phyloP scores from a whole-genome alignment of 2,113 vertebrate species.

The Cryptotis parvus region DNA sequence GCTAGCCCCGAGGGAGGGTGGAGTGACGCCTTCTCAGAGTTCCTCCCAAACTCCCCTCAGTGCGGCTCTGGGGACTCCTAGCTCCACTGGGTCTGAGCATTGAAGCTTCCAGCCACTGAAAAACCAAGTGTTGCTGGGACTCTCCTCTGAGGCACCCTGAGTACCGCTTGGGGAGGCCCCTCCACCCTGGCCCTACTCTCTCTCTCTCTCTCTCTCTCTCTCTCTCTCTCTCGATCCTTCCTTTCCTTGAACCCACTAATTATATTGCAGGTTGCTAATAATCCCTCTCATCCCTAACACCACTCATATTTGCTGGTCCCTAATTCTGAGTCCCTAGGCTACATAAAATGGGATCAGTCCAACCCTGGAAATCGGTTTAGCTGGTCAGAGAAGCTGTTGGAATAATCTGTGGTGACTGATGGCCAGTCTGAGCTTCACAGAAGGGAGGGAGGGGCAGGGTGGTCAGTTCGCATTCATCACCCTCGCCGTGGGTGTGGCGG shows the following conservation, averaged over 20 bases:
- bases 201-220: too few species aligned
- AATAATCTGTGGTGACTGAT: background rate
- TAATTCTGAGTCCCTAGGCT: background rate
- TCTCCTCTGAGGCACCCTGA: too few species aligned
- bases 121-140: too few species aligned
- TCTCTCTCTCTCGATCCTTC: too few species aligned
- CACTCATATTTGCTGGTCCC: background rate
- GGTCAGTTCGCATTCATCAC: background rate
- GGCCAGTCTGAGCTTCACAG: background rate
- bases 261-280: background rate
- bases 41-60: too few species aligned
- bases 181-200: too few species aligned
- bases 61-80: too few species aligned
- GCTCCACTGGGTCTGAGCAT: too few species aligned
- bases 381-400: background rate
- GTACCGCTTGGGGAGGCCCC: too few species aligned
- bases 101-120: too few species aligned
- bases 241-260: slow-evolving; percentile 13
- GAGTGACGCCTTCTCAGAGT: too few species aligned
- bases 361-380: background rate
- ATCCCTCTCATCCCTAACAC: background rate
- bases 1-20: too few species aligned
- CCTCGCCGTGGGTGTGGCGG: background rate
- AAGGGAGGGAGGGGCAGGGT: background rate
- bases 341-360: background rate